These are phyloP conservation scores for Diplolepis rosae DNA, from an alignment of 2,888 invertebrate genomes.

Conservation along the genomic window DNA sequence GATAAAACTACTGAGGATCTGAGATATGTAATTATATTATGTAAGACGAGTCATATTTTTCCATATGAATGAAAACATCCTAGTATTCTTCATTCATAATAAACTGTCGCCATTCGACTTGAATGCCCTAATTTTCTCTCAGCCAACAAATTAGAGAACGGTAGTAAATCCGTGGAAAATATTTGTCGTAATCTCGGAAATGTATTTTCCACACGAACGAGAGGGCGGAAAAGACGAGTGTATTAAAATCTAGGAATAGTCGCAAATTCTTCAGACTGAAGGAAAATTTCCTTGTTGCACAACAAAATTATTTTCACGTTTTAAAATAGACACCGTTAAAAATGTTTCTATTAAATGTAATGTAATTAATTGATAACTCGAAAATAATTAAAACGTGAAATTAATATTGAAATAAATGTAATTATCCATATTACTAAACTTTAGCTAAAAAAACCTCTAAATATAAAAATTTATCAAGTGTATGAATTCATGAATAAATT, in stretches of 20 bases:
- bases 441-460: no score
- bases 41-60: not conserved
- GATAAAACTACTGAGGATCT: not conserved
- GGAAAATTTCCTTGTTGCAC: not conserved
- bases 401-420: no score
- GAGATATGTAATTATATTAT: not conserved
- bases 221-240: no score
- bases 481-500: no score
- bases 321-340: no score
- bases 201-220: no score
- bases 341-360: no score
- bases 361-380: no score
- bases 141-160: not conserved
- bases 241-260: not conserved
- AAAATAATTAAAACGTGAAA: no score
- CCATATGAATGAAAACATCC: not conserved
- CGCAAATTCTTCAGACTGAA: not conserved
- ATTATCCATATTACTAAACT: no score
- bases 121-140: not conserved
- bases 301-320: not conserved
- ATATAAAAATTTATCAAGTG: no score
- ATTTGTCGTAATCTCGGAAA: not conserved
- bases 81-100: not conserved
- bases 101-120: not conserved
- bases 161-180: not conserved